Evolutionary conservation across 2,113 vertebrate species (phyloP).

Genomic region (Pygoscelis adeliae): DNA sequence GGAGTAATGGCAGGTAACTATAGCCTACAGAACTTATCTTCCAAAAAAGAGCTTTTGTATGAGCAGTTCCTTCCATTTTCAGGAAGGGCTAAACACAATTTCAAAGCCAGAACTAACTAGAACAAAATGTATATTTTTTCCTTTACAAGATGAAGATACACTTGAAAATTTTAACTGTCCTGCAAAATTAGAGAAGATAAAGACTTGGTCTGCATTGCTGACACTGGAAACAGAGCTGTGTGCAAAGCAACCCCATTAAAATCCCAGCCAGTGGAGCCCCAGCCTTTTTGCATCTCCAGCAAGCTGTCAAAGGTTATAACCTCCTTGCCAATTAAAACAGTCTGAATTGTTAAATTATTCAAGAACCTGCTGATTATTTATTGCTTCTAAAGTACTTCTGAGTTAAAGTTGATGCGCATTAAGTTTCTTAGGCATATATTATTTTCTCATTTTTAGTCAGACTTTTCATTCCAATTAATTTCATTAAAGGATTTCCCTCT

Average conservation of each 20-base stretch:
- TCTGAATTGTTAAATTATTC: conserved; percentile 18
- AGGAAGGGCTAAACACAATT: neutral
- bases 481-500: neutral
- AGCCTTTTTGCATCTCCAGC: neutral
- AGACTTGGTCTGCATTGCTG: neutral
- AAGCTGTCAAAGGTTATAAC: conserved; percentile 7
- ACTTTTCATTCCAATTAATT: conserved; percentile 19
- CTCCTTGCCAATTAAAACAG: neutral
- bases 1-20: neutral
- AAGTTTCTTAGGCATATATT: conserved; percentile 3
- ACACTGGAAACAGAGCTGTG: neutral
- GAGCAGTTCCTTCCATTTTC: neutral
- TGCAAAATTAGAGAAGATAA: neutral
- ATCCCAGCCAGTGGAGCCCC: neutral
- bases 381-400: conserved; percentile 2
- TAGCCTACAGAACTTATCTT: neutral
- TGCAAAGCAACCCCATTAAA: neutral
- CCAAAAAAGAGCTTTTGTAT: neutral
- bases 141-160: neutral
- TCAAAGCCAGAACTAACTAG: neutral
- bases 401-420: neutral
- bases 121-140: neutral
- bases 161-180: neutral
- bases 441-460: neutral
- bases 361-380: conserved; percentile 15